Evolutionary conservation across 2,888 invertebrate species (phyloP).

Genomic region (Agriopis aurantiaria): DNA sequence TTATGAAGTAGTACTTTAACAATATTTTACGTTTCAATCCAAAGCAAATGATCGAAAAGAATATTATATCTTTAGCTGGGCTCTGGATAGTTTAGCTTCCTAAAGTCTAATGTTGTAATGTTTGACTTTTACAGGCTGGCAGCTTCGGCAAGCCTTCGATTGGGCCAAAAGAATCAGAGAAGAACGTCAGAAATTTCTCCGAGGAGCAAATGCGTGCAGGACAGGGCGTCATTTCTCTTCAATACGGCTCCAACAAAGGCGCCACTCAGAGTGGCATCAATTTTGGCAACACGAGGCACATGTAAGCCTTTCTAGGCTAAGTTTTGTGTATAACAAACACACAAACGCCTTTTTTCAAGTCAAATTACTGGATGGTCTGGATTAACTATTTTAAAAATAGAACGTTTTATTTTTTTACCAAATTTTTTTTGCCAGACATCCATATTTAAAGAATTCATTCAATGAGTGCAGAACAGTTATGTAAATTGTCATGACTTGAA

Average conservation of each 20-base stretch:
- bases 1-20: too few species aligned
- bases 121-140: slow-evolving; percentile 87
- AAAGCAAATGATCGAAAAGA: background rate
- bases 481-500: slow-evolving; percentile 19
- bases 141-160: slow-evolving; percentile 95
- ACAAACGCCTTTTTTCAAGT: slow-evolving; percentile 18
- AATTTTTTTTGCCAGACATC: slow-evolving; percentile 8
- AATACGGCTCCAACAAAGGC: slow-evolving; percentile 99
- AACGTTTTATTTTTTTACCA: background rate
- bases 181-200: slow-evolving; percentile 96
- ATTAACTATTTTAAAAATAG: background rate
- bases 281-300: slow-evolving; percentile 98
- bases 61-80: background rate
- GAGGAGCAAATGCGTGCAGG: slow-evolving; percentile 98
- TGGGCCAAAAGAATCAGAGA: slow-evolving; percentile 98
- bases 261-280: slow-evolving; percentile 98
- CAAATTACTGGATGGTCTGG: slow-evolving; percentile 33
- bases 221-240: slow-evolving; percentile 96
- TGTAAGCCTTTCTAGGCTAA: slow-evolving; percentile 85
- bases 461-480: background rate
- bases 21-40: background rate
- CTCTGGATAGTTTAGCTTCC: background rate
- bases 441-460: slow-evolving; percentile 3
- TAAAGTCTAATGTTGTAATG: slow-evolving; percentile 1
- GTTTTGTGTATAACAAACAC: slow-evolving; percentile 5